Evolutionary conservation across 2,888 invertebrate species (phyloP), one percentile per base, ranked within the genome.

Genomic region (Rhimphoctona megacephalus): DNA sequence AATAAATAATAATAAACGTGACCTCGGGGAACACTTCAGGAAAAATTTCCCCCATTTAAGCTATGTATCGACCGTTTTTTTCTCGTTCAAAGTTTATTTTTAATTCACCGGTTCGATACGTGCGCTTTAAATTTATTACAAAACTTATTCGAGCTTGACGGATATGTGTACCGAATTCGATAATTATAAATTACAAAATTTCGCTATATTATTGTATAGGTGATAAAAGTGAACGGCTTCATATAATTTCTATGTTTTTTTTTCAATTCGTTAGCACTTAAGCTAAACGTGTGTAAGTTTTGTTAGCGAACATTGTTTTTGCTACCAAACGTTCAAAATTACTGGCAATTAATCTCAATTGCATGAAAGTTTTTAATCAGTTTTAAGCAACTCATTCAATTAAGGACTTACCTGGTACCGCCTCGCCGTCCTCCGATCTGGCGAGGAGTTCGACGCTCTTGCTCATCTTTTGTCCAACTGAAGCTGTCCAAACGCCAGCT

Each of bases 361-460:
- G 39, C 19, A 39, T 36, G 49, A 17, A n/a, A 43, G 17, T 25
- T 30, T 43, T 8, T 4, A 73, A 54, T 66, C 19, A 6, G 46
- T 19, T 39, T 19, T 52, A 73, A 49, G 49, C 4, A 22, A 19
- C 39, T 67, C n/a, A 22, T 54, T 57, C 25, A 74, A 72, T 49
- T 72, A 52, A 33, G 9, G 52, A 89, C 90, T 91, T 87, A 93
- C 93, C 91, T 78, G 89, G 83, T 87, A 87, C 88, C 85, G 88
- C 91, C 89, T 93, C 93, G 89, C 90, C 91, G 90, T 94, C 93
- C 90, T 93, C 93, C 89, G 93, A 90, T 88, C 92, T 93, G 88
- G 93, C 92, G 87, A 94, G 93, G 86, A 94, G 90, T 89, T 94
- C 93, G 86, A 93, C 93, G 90, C 93, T 94, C 88, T 94, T 94